These are phyloP conservation scores for Rambutsinella grinnellia DNA, from an alignment of 2,888 invertebrate genomes.

Conservation along the genomic window DNA sequence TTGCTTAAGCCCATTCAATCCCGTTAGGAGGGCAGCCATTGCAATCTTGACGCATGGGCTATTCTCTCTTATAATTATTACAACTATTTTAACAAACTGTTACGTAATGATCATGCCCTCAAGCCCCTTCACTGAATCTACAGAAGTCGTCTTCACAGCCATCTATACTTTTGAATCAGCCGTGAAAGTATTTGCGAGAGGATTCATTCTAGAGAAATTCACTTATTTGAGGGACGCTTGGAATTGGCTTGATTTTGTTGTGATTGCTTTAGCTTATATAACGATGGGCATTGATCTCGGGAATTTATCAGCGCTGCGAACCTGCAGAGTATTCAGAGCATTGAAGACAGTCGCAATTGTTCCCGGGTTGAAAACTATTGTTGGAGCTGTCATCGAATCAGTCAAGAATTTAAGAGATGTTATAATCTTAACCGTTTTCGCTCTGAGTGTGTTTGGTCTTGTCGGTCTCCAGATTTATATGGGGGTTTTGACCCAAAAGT, in stretches of 20 bases:
- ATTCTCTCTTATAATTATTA: conserved; percentile 98
- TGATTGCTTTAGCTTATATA: conserved; percentile 99
- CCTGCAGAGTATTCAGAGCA: conserved; percentile 98
- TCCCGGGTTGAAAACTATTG: conserved; percentile 99
- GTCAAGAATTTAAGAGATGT: conserved; percentile 99
- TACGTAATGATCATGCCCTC: conserved; percentile 99
- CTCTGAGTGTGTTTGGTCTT: conserved; percentile 97
- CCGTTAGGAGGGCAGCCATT: conserved; percentile 91
- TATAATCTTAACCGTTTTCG: conserved; percentile 99
- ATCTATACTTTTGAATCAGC: conserved; percentile 99
- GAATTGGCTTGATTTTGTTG: conserved; percentile 99
- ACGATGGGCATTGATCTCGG: conserved; percentile 99
- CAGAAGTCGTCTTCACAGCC: conserved; percentile 99
- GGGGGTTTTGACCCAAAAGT: conserved; percentile 97
- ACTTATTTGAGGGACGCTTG: conserved; percentile 99
- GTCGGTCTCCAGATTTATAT: conserved; percentile 99
- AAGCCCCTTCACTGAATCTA: conserved; percentile 93
- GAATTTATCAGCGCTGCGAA: conserved; percentile 98
- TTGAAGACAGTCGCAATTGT: conserved; percentile 99
- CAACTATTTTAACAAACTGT: conserved; percentile 98
- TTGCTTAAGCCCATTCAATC: conserved; percentile 97
- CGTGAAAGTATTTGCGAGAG: conserved; percentile 99
- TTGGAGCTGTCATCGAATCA: conserved; percentile 99
- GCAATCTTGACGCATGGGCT: conserved; percentile 98
- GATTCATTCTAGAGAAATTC: conserved; percentile 99